phyloP scores from a whole-genome alignment of 2,888 invertebrate species.

The Apodemia mormo region DNA sequence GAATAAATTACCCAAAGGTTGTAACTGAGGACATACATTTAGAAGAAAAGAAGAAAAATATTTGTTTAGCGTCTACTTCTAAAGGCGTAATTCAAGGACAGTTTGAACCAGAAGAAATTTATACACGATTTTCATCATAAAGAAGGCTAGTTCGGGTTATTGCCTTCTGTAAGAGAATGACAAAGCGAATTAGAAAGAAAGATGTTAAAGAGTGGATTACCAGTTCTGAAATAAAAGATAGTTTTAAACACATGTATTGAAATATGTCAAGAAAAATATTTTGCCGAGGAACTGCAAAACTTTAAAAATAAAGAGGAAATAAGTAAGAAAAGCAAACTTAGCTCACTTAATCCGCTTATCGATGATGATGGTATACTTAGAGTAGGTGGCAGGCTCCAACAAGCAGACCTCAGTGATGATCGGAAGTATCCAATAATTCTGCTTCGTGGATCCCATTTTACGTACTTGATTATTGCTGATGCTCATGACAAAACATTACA shows the following conservation, averaged over 20 bases:
- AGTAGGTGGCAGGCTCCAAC: constrained; percentile 23
- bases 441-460: constrained; percentile 21
- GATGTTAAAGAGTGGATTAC: not conserved
- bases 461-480: constrained; percentile 33
- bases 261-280: constrained; percentile 10
- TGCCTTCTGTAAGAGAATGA: constrained; percentile 31
- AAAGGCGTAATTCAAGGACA: not conserved
- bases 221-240: not conserved
- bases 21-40: not conserved
- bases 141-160: constrained; percentile 30
- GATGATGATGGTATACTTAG: constrained; percentile 23
- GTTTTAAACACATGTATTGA: constrained; percentile 19
- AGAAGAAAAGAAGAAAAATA: not conserved
- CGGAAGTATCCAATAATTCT: constrained; percentile 29
- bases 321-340: constrained; percentile 19
- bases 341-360: constrained; percentile 19
- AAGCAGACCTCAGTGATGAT: constrained; percentile 11
- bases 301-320: constrained; percentile 7
- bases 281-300: constrained; percentile 12
- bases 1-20: constrained; percentile 5
- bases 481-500: constrained; percentile 39
- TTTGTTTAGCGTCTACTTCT: not conserved
- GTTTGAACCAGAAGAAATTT: constrained; percentile 16
- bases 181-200: constrained; percentile 2
- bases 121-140: constrained; percentile 31